Evolutionary conservation across 2,888 invertebrate species (phyloP).

Genomic region (Thyatira batis): DNA sequence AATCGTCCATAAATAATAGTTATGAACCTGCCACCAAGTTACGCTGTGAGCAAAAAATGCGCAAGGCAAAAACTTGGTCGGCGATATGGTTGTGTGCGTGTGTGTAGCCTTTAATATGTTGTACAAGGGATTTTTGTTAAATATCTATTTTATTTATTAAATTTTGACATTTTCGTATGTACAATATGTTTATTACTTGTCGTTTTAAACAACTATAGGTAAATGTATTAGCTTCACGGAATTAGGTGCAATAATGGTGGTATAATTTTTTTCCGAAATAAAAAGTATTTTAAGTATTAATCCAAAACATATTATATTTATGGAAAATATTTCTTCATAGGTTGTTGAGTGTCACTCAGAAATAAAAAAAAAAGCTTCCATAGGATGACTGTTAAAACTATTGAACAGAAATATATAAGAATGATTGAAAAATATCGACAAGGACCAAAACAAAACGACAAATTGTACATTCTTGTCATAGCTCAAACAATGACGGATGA

Average conservation of each 20-base stretch:
- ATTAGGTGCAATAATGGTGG: too few relatives aligned
- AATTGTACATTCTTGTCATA: not conserved
- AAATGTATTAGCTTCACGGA: too few relatives aligned
- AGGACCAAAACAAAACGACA: not conserved
- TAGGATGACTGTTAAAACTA: not conserved
- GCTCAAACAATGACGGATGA: not conserved
- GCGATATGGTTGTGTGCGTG: not conserved
- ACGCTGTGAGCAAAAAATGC: constrained; percentile 56
- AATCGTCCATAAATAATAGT: constrained; percentile 69
- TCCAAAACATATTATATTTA: too few relatives aligned
- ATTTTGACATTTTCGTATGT: too few relatives aligned
- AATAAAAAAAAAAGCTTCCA: too few relatives aligned
- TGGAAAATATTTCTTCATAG: too few relatives aligned
- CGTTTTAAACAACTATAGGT: too few relatives aligned
- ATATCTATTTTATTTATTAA: not conserved
- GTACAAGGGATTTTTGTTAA: not conserved
- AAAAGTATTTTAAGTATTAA: too few relatives aligned
- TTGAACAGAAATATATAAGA: too few relatives aligned
- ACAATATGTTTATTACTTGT: too few relatives aligned
- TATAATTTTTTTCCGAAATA: too few relatives aligned
- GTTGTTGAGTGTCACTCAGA: too few relatives aligned
- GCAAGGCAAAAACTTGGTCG: constrained; percentile 44
- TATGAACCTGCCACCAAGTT: constrained; percentile 65
- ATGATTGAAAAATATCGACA: not conserved
- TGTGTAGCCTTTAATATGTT: not conserved